These are phyloP conservation scores for Gisinianus flammeolus DNA, from an alignment of 2,888 invertebrate species.

Conservation along the genomic window DNA sequence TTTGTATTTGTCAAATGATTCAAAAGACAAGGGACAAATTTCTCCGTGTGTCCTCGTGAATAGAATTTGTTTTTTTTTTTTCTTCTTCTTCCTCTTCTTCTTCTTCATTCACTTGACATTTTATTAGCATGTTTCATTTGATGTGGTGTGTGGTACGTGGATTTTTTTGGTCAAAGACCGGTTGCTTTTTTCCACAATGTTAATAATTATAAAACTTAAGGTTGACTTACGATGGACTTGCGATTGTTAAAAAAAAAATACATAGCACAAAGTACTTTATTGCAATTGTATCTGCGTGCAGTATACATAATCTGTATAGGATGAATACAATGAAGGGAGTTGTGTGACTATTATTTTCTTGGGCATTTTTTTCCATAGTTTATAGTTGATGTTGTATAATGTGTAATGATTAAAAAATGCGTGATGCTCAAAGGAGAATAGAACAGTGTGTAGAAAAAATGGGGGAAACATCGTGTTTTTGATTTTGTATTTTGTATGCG, in stretches of 20 bases:
- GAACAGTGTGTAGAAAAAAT: not conserved
- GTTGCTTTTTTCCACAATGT: not conserved
- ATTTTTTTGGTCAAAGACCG: slow-evolving; percentile 1
- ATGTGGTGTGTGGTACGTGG: not conserved
- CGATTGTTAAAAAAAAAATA: not conserved
- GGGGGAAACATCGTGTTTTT: not conserved
- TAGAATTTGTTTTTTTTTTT: not conserved
- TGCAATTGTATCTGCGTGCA: not conserved
- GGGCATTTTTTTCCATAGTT: not conserved
- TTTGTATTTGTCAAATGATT: slow-evolving; percentile 18
- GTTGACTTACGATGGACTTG: not conserved
- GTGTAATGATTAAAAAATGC: slow-evolving; percentile 6
- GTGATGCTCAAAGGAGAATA: not conserved
- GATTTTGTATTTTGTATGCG: not conserved
- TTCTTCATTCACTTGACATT: not conserved
- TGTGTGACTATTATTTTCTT: too few relatives aligned
- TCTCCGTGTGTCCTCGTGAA: slow-evolving; percentile 3
- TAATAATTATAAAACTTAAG: not conserved
- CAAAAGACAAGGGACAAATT: not conserved
- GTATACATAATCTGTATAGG: not conserved
- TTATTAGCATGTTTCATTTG: slow-evolving; percentile 11
- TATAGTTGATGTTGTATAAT: not conserved
- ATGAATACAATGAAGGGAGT: too few relatives aligned
- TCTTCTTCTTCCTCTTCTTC: not conserved
- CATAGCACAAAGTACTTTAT: not conserved